Conservation (phyloP, 2,113 vertebrate species). For the Pogona vitticeps region DNA sequence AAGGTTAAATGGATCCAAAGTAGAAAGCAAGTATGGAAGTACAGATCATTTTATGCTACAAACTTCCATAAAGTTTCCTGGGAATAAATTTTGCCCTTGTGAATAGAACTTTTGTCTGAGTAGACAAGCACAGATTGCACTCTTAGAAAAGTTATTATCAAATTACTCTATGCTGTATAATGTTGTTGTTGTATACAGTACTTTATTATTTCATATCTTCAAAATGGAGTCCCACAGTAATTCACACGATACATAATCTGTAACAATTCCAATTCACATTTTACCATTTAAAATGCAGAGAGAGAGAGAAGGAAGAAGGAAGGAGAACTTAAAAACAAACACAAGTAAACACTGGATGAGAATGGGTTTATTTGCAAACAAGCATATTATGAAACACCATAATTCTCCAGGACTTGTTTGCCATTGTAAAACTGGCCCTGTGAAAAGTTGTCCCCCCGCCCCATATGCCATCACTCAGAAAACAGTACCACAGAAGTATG, state of each 20-base stretch:
- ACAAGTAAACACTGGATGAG: not conserved
- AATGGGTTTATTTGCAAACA: not conserved
- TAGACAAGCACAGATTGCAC: not conserved
- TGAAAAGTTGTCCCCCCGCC: not conserved
- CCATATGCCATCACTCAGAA: not conserved
- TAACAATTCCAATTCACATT: not conserved
- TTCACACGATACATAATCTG: not conserved
- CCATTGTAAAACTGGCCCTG: not conserved
- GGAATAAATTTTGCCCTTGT: no score
- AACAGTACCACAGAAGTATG: not conserved
- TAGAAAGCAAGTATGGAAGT: not conserved
- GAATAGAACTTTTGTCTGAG: not conserved
- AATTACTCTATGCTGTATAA: not conserved
- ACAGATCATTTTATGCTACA: not conserved
- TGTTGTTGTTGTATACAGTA: no score
- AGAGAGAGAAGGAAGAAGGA: not conserved
- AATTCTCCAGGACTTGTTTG: not conserved
- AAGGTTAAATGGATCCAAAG: slow-evolving; percentile 4
- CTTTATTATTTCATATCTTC: not conserved
- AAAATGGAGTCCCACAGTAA: not conserved
- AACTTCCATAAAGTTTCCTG: not conserved
- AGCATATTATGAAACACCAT: not conserved
- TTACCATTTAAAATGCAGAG: not conserved
- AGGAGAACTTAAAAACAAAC: not conserved
- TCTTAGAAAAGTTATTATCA: not conserved